These are phyloP conservation scores for Noctua pronuba DNA, from an alignment of 2,888 invertebrate species.

Conservation along the genomic window DNA sequence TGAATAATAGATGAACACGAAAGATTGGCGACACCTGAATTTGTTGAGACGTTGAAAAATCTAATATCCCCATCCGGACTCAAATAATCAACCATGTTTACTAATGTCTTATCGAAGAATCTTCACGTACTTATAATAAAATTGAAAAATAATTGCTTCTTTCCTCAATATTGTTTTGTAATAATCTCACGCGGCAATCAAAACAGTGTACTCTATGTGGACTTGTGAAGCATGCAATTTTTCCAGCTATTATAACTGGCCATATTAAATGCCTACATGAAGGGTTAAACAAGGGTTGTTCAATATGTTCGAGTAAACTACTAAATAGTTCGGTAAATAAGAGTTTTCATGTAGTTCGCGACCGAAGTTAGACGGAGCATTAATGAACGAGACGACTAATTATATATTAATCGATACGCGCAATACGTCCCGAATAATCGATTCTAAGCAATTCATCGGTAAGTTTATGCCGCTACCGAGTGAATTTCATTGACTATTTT, in stretches of 20 bases:
- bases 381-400: conserved; percentile 65
- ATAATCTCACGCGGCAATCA: conserved; percentile 46
- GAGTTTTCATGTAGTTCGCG: conserved; percentile 48
- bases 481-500: conserved; percentile 42
- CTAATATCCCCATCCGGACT: conserved; percentile 11
- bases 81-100: conserved; percentile 28
- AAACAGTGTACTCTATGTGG: conserved; percentile 45
- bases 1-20: conserved; percentile 50
- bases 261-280: conserved; percentile 42
- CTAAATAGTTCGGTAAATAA: conserved; percentile 59
- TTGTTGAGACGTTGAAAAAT: conserved; percentile 33
- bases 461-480: conserved; percentile 30
- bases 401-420: conserved; percentile 66
- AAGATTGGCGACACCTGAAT: conserved; percentile 45
- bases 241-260: conserved; percentile 28
- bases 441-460: conserved; percentile 50
- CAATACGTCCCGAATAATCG: conserved; percentile 52
- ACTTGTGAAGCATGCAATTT: conserved; percentile 36
- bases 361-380: conserved; percentile 50
- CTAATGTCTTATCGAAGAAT: not conserved
- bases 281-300: conserved; percentile 26
- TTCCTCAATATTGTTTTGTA: conserved; percentile 19
- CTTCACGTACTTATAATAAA: not conserved
- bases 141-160: conserved; percentile 19
- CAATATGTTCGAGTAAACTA: conserved; percentile 43